phyloP scores from a whole-genome alignment of 2,113 vertebrate genomes.

The Cyprinodon variegatus region DNA sequence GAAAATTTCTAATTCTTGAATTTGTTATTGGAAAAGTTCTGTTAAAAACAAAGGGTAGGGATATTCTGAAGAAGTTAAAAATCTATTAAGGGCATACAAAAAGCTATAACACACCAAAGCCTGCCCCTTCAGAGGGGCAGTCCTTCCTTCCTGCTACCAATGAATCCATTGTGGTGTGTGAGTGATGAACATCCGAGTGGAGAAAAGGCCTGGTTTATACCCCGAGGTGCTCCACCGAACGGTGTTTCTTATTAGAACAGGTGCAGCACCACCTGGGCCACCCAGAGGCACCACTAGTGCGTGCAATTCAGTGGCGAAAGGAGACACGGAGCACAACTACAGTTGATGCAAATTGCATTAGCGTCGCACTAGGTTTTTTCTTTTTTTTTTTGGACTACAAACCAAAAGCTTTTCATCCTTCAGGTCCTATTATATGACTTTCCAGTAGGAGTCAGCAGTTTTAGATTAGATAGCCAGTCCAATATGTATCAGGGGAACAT shows the following conservation, averaged over 20 bases:
- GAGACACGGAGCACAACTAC: constrained; percentile 41
- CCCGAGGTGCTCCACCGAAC: constrained; percentile 58
- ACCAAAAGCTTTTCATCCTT: constrained; percentile 51
- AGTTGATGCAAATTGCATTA: constrained; percentile 64
- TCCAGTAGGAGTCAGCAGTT: constrained; percentile 67
- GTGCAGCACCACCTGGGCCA: constrained; percentile 79
- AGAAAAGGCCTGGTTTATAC: constrained; percentile 54
- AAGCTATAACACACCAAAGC: constrained; percentile 20
- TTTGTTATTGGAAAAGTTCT: neutral
- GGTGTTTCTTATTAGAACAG: constrained; percentile 66
- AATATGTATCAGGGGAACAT: constrained; percentile 74
- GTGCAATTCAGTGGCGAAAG: constrained; percentile 39
- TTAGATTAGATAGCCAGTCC: constrained; percentile 70
- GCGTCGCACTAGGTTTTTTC: constrained; percentile 6
- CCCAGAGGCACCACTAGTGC: constrained; percentile 66
- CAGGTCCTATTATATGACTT: constrained; percentile 71
- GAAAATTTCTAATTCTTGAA: neutral
- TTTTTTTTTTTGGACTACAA: constrained; percentile 30
- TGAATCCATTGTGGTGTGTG: constrained; percentile 52
- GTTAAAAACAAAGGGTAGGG: neutral
- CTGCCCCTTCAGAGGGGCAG: neutral
- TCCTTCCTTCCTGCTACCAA: constrained; percentile 15
- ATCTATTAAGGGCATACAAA: neutral
- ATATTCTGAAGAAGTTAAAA: constrained; percentile 5
- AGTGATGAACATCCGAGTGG: constrained; percentile 40